These are phyloP conservation scores for Phaedon cochleariae DNA, from an alignment of 2,888 invertebrate genomes.

Conservation along the genomic window DNA sequence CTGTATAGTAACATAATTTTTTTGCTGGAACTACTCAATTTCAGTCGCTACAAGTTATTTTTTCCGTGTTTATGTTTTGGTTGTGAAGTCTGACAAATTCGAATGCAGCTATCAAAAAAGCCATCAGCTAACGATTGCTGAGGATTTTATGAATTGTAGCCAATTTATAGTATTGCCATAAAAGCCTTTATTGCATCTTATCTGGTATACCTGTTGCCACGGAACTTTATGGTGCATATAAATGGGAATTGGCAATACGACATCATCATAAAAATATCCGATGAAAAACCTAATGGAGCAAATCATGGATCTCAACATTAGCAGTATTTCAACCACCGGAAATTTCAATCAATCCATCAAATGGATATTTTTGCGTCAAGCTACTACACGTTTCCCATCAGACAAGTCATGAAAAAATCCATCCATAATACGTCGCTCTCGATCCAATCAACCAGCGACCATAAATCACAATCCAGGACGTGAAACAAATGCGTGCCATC, in stretches of 20 bases:
- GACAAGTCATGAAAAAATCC: background rate
- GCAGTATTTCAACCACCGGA: no score
- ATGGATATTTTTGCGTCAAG: background rate
- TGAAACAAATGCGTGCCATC: slow-evolving; percentile 20
- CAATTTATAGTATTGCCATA: background rate
- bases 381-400: background rate
- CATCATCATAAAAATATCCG: background rate
- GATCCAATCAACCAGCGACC: slow-evolving; percentile 13
- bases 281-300: no score
- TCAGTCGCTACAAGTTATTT: no score
- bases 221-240: background rate
- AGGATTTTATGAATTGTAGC: background rate
- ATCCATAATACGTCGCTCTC: slow-evolving; percentile 12
- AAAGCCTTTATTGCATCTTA: slow-evolving; percentile 13
- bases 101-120: background rate
- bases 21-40: no score
- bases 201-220: slow-evolving; percentile 16
- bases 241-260: slow-evolving; percentile 2
- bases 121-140: no score
- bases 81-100: no score
- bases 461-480: slow-evolving; percentile 16
- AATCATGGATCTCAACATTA: no score
- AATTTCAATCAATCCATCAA: background rate
- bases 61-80: no score
- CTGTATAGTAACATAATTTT: no score